A percentile compares a stretch with the other conserved stretches of the same genome.
Evolutionary conservation across 2,797 vertebrate species (phyloP).

Genomic region (Coranthus polyacanthus): DNA sequence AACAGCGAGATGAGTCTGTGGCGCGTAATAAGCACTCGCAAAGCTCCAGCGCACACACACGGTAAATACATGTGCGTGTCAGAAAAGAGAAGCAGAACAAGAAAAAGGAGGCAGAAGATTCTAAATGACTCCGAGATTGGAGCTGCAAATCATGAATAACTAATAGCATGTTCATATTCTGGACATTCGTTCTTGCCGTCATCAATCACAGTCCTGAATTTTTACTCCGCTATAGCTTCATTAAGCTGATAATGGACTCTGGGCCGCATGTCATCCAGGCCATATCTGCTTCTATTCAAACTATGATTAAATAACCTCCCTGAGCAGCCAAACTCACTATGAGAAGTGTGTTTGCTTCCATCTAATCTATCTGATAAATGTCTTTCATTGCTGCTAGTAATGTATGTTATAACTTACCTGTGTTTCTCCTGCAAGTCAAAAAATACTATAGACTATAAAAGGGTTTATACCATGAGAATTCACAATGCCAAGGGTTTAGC

Average conservation of each 20-base stretch:
- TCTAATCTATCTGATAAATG: slow-evolving; percentile 39
- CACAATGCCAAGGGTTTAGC: too few species aligned
- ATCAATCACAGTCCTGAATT: slow-evolving; percentile 57
- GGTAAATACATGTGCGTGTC: slow-evolving; percentile 6
- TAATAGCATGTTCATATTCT: slow-evolving; percentile 38
- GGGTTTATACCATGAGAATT: neutral
- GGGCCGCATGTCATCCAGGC: slow-evolving; percentile 50
- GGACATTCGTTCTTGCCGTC: slow-evolving; percentile 30
- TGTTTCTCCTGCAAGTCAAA: neutral
- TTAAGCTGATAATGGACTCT: slow-evolving; percentile 69
- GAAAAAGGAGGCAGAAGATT: slow-evolving; percentile 28
- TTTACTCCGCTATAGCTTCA: slow-evolving; percentile 43
- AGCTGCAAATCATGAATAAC: slow-evolving; percentile 59
- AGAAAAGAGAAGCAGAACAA: neutral
- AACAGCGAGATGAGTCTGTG: slow-evolving; percentile 44
- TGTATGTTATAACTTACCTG: neutral
- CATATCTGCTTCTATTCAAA: slow-evolving; percentile 58
- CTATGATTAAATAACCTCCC: slow-evolving; percentile 63
- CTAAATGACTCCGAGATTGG: slow-evolving; percentile 39
- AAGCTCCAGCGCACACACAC: neutral
- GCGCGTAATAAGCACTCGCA: neutral
- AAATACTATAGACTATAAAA: neutral
- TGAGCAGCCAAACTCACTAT: slow-evolving; percentile 15
- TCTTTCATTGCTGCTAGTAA: neutral
- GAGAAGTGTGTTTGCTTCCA: neutral